phyloP scores from a whole-genome alignment of 2,113 vertebrate species.

The Myotis yumanensis region DNA sequence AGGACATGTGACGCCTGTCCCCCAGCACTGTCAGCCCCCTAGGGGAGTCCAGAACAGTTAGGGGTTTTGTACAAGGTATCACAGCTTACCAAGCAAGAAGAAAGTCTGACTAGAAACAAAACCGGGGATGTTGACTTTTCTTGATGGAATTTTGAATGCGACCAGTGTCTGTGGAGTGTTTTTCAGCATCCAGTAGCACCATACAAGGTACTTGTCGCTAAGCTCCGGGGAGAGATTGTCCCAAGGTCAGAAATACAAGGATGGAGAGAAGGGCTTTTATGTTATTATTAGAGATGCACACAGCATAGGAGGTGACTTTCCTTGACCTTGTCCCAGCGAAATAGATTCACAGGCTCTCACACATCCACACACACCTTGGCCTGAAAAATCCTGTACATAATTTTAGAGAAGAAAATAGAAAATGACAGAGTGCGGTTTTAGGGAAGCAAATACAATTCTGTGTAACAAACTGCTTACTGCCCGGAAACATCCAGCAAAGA shows the following conservation, averaged over 20 bases:
- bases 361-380: not conserved
- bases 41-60: not conserved
- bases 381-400: not conserved
- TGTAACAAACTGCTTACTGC: not conserved
- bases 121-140: not conserved
- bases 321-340: not conserved
- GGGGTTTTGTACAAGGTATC: not conserved
- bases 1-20: not conserved
- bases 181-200: not conserved
- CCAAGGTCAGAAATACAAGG: conserved; percentile 39
- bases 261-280: not conserved
- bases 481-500: not conserved
- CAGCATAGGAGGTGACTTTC: not conserved
- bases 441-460: not conserved
- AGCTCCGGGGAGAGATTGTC: not conserved
- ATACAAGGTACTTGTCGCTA: not conserved
- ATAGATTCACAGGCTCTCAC: not conserved
- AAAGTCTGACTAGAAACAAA: not conserved
- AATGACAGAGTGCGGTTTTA: not conserved
- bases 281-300: not conserved
- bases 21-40: not conserved
- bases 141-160: not conserved
- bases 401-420: not conserved
- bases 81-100: not conserved
- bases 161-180: not conserved